These are phyloP conservation scores for Drosophila nigromelanica DNA, from an alignment of 1,140 invertebrate species.

Conservation along the genomic window DNA sequence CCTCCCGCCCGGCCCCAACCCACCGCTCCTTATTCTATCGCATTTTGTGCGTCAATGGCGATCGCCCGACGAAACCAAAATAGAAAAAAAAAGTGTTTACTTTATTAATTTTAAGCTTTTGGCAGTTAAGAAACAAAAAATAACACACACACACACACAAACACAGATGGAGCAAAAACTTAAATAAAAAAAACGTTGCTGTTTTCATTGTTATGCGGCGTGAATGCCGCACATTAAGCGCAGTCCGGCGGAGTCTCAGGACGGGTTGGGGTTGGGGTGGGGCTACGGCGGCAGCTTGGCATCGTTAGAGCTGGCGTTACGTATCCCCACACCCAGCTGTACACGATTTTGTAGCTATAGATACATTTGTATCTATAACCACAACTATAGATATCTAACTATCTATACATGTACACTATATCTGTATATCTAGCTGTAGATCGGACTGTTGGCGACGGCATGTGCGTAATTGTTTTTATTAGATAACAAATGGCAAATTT, in stretches of 20 bases:
- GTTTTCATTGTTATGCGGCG: constrained; percentile 65
- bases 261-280: neutral
- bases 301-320: constrained; percentile 27
- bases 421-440: constrained; percentile 24
- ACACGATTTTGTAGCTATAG: neutral
- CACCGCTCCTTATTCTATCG: constrained; percentile 27
- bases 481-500: constrained; percentile 71
- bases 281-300: neutral
- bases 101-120: constrained; percentile 81
- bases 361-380: constrained; percentile 23
- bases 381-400: constrained; percentile 14
- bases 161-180: constrained; percentile 4
- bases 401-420: constrained; percentile 33
- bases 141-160: constrained; percentile 36
- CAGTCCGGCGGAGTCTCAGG: constrained; percentile 8
- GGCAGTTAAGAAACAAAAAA: constrained; percentile 66
- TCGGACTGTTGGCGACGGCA: constrained; percentile 46
- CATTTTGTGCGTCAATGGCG: constrained; percentile 72
- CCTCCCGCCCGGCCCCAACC: neutral
- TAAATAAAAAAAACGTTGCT: constrained; percentile 1
- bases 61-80: constrained; percentile 33
- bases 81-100: constrained; percentile 64
- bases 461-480: constrained; percentile 65
- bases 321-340: constrained; percentile 28
- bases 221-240: constrained; percentile 72